Percentiles rank a stretch among this genome's conserved stretches.
phyloP scores from a whole-genome alignment of 1,140 invertebrate species.

The Cyclina sinensis region DNA sequence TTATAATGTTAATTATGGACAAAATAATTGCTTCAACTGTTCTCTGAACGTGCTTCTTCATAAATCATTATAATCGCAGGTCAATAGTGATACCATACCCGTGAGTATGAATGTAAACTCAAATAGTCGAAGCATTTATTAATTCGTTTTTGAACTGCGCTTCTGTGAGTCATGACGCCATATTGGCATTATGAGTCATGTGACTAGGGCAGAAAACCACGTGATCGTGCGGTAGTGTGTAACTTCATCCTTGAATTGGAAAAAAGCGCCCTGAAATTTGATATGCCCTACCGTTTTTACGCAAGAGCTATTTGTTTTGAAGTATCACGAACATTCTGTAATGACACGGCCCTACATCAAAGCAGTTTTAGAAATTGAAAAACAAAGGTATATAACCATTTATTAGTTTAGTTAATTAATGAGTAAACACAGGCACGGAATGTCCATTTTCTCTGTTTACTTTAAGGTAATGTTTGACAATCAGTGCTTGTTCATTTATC shows the following conservation, averaged over 20 bases:
- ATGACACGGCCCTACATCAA: constrained; percentile 33
- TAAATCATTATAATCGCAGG: constrained; percentile 14
- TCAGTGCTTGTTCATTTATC: constrained; percentile 29
- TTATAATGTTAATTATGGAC: constrained; percentile 9
- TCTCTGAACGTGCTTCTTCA: constrained; percentile 9
- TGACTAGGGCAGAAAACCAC: constrained; percentile 7
- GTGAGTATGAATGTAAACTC: constrained; percentile 33
- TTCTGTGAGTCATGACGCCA: constrained; percentile 35
- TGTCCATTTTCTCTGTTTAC: constrained; percentile 48
- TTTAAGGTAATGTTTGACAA: background rate
- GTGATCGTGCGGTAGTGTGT: constrained; percentile 18
- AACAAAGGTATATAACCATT: background rate
- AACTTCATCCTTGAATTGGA: background rate
- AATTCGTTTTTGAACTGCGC: constrained; percentile 39
- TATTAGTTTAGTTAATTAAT: constrained; percentile 56
- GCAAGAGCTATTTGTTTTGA: constrained; percentile 16
- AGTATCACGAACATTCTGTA: background rate
- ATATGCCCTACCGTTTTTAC: constrained; percentile 21
- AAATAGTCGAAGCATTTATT: constrained; percentile 2
- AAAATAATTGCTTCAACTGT: background rate
- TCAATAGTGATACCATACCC: background rate
- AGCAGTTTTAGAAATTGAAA: constrained; percentile 1
- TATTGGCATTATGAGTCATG: constrained; percentile 47
- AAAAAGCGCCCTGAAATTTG: background rate
- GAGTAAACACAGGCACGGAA: constrained; percentile 39